Evolutionary conservation across 2,888 invertebrate species (phyloP), one percentile per base, ranked within the genome.

Genomic region (Carcina quercana): DNA sequence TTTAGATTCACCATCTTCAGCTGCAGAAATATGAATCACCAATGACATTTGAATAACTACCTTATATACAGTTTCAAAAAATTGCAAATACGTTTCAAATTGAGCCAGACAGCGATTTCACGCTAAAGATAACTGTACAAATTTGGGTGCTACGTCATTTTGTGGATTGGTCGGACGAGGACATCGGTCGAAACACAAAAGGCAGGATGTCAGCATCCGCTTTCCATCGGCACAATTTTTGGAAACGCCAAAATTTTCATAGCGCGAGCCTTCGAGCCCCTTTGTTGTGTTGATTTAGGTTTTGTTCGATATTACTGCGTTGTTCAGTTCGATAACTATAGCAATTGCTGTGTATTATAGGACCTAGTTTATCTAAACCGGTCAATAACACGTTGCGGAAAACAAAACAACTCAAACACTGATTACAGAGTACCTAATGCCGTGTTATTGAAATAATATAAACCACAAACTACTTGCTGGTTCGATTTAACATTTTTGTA

Each of bases 161-260:
- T 45, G 55, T 52, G 55, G 61, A 62, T 63, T 57, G 56, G 50
- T 53, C 54, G 45, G 63, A 43, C 79, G 82, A 80, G 82, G 82
- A 83, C 82, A 74, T 75, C 70, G 76, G 47, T 69, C 76, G 50
- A 38, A 24, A 6, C 47, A 83, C 78, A 83, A 83, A 58, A 45
- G 37, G 40, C 69, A 73, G 82, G 82, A 83, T 49, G 61, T 41
- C 11, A 22, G 50, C 67, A 59, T 82, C 82, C 82, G 82, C 64
- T 75, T 72, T 70, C 64, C 69, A 71, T 67, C 66, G 67, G 54
- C 66, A 71, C 69, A 66, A 62, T 76, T 63, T 80, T 80, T 53
- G 76, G 76, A 74, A 80, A 71, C 73, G 69, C 74, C 74, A 71
- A 82, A 78, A 75, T 72, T 73, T 80, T 79, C 74, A 69, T 71